Conservation (phyloP, 2,888 invertebrate species). For the Tinea trinotella region DNA sequence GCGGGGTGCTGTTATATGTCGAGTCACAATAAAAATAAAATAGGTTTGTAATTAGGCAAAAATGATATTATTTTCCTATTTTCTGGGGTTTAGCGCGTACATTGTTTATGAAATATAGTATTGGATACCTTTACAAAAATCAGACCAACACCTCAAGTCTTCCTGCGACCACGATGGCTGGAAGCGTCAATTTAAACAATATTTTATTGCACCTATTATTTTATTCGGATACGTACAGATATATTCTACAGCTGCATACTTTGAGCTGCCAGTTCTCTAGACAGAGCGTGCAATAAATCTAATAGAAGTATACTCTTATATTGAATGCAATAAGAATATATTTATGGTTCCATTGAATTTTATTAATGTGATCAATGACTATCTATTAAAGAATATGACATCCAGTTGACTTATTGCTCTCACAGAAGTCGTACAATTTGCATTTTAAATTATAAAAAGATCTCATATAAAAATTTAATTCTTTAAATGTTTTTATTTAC, state of each 20-base stretch:
- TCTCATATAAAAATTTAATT: neutral
- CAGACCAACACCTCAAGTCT: no score
- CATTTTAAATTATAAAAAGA: slow-evolving; percentile 7
- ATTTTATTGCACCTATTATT: no score
- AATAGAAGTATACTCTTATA: slow-evolving; percentile 26
- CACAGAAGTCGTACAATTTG: slow-evolving; percentile 7
- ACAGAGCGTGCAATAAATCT: slow-evolving; percentile 31
- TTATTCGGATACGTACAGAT: no score
- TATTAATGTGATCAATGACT: slow-evolving; percentile 29
- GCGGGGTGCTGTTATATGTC: no score
- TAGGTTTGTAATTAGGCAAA: no score
- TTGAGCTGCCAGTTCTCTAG: slow-evolving; percentile 27
- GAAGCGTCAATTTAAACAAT: no score
- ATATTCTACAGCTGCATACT: slow-evolving; percentile 23
- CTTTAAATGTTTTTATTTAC: neutral
- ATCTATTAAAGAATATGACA: slow-evolving; percentile 24
- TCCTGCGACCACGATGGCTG: no score
- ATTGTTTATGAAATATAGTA: no score
- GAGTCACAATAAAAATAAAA: no score
- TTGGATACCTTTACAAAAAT: no score
- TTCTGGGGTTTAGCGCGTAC: no score
- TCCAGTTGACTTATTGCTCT: slow-evolving; percentile 10
- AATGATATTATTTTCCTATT: no score
- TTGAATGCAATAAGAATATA: slow-evolving; percentile 25
- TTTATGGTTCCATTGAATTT: slow-evolving; percentile 31